Evolutionary conservation across 1,140 invertebrate genomes (phyloP), one percentile per base, ranked within the genome.

Genomic region (Cherax destructor): DNA sequence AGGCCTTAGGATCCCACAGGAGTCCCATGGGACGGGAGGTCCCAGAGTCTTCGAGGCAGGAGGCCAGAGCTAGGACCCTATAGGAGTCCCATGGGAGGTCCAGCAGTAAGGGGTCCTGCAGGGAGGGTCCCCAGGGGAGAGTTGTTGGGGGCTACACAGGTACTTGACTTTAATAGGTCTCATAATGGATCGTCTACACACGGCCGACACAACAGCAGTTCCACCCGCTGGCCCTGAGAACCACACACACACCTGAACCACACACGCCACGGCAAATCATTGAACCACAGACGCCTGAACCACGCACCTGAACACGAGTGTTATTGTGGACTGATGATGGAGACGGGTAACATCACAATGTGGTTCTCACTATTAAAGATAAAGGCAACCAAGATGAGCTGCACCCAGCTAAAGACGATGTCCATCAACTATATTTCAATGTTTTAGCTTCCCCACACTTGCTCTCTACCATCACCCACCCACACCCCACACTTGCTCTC

Each of bases 121-220:
- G 69, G 69, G 69, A 74, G 69, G 69, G 24, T 74, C 69, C 69
- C 69, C 24, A 9, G n/a, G 69, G 69, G 69, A 74, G n/a, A 21
- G 69, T 74, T 74, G 69, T 74, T 74, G 69, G 69, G 69, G 69
- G 24, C 69, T 74, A 74, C 69, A 74, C 24, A 24, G 69, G 69
- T 74, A 74, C 69, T 74, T 74, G 69, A 74, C 69, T 74, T 74
- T 74, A 74, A 74, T 74, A 74, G 69, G 69, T 30, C 69, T n/a
- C 69, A 74, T 74, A 74, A 74, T 74, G 69, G 69, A 74, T 74
- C 69, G 69, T 74, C 69, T 24, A 74, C 69, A 30, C 69, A 74
- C 4, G 24, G n/a, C 69, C n/a, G n/a, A 74, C 69, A 30, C 69
- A 74, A 30, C 69, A 30, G 69, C 21, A 11, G 7, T 30, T 24